Evolutionary conservation across 1,140 invertebrate genomes (phyloP), one percentile per base, ranked within the genome.

Genomic region (Scaptomyza montana): DNA sequence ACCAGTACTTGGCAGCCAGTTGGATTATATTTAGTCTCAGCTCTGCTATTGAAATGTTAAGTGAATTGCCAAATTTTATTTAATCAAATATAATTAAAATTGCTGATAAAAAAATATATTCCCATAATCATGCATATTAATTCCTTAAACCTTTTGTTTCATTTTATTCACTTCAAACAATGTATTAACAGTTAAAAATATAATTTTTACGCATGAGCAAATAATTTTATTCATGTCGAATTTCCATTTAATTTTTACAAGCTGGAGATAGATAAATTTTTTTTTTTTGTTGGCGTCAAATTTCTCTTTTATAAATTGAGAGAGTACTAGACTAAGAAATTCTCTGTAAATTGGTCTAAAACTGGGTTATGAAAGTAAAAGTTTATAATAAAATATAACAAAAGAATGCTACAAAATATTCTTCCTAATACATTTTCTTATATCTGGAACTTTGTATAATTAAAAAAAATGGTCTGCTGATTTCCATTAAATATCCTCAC

Each of bases 1-100:
- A 54, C 53, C 60, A 57, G 73, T 65, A 68, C 74, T 75, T 74
- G 74, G 33, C 33, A 9, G n/a, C 12, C 50, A 73, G 28, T 53
- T 43, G 41, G 56, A 56, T 25, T 73, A 46, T 51, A 67, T 65
- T 66, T 49, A 62, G 33, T 63, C 39, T n/a, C 39, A 43, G 45
- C 41, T 66, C 54, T 65, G 68, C 68, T 46, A 71, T 39, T 8
- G 19, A 19, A 53, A 72, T 72, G 69, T 72, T 66, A 60, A 5
- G 28, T 43, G 41, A 59, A 50, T 41, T 33, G 33, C n/a, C 25
- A 5, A 46, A 54, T 21, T 28, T 2, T 36, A 36, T 36, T 36
- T 36, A 9, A 7, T 36, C 6, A 30, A 5, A 7, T 30, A 0
- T 30, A 5, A 30, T 30, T 6, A 30, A 6, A 39, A 12, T 39